Base-by-base conservation (phyloP, 2,888 invertebrate species). In the Drosophila cyrtoloma region DNA sequence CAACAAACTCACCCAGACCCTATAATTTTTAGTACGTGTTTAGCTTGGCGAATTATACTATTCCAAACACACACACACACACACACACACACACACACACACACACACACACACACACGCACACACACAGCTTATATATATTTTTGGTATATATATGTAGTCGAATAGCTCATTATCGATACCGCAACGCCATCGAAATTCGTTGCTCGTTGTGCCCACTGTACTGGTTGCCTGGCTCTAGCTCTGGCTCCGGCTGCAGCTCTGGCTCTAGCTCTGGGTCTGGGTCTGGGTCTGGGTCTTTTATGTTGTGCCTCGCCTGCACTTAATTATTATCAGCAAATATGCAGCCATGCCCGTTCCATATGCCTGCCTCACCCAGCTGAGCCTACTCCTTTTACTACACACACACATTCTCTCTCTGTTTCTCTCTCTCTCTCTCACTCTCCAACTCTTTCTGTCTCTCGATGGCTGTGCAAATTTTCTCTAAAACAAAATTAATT, bases 401-500 rank as follows among this genome's bases (percentile, higher is more conserved):
- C 39, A 39, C 39, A 39, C 57, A 58, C 42, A 44, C 32, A 26
- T 26, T 26, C 33, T 2, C 14, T 3, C 26, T 10, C 53, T 52
- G 47, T 59, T 63, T 77, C 42, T 76, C 68, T 65, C 32, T 58
- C 47, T 55, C 65, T 69, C 5, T 9, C 14, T 7, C 26, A 6
- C 53, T 69, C 77, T 85, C 71, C 26, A 47, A 47, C 55, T 76
- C 71, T 66, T 39, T 56, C 12, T 28, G 66, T 56, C 66, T 67
- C 82, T 82, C 81, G 75, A 82, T 56, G 35, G 81, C 90, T 86
- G 90, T 89, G 86, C 82, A 92, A 92, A 92, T 90, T 90, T 91
- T 92, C 90, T 88, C 91, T 89, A 91, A 92, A 92, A 93, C 92
- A 92, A 92, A 93, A 92, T 92, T 92, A 92, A 93, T 92, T 93